Conservation (phyloP, 2,797 vertebrate genomes). For the Lacerta agilis region DNA sequence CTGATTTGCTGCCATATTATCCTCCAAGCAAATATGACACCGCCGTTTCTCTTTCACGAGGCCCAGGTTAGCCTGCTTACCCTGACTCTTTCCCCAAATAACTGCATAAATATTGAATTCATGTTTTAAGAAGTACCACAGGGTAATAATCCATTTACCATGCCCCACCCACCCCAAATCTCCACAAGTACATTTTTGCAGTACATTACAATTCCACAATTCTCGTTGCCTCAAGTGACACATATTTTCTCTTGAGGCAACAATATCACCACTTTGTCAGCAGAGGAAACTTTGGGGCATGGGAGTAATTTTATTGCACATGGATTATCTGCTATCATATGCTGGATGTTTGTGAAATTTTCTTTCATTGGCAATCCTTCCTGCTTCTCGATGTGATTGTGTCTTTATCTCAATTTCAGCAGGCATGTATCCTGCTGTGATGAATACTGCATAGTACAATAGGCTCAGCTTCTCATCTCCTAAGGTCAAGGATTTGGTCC, state of each 20-base stretch:
- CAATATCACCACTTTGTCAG: constrained; percentile 11
- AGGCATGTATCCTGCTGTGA: constrained; percentile 43
- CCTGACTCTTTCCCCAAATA: background rate
- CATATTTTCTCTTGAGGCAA: background rate
- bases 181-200: background rate
- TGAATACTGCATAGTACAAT: constrained; percentile 46
- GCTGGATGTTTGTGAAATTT: constrained; percentile 37
- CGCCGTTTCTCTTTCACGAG: background rate
- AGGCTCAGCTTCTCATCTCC: constrained; percentile 48
- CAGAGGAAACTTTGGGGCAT: constrained; percentile 51
- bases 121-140: background rate
- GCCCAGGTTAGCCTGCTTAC: background rate
- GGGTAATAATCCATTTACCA: background rate
- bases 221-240: too few relatives aligned
- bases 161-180: background rate
- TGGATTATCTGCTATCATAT: constrained; percentile 43
- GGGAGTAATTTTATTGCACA: constrained; percentile 42
- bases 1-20: background rate
- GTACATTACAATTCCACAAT: rapidly evolving
- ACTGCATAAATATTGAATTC: background rate
- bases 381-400: constrained; percentile 19
- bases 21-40: background rate
- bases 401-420: constrained; percentile 36
- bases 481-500: constrained; percentile 35
- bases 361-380: constrained; percentile 30